Conservation (phyloP, 2,797 vertebrate species). For the Xerus rutilus region DNA sequence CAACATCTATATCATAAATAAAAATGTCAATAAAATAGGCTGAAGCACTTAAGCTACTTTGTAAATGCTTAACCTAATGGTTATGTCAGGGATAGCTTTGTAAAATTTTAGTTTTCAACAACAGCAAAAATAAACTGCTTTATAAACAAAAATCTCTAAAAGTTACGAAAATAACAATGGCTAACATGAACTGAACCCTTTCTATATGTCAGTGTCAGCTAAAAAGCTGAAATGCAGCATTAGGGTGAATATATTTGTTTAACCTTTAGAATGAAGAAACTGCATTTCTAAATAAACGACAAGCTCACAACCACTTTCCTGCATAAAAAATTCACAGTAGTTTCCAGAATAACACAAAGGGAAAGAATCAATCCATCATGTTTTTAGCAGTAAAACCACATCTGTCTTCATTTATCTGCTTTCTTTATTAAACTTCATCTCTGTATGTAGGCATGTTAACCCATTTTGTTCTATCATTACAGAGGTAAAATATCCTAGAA, state of each 20-base stretch:
- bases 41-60: conserved; percentile 54
- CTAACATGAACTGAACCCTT: background rate
- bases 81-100: background rate
- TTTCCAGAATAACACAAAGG: background rate
- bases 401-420: no score
- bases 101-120: conserved; percentile 38
- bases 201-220: background rate
- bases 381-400: conserved; percentile 28
- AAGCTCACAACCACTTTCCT: conserved; percentile 14
- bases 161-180: conserved; percentile 19
- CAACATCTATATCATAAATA: conserved; percentile 66
- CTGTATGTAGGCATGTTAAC: no score
- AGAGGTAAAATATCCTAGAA: no score
- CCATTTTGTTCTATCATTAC: no score
- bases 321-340: conserved; percentile 10
- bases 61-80: conserved; percentile 13
- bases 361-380: background rate
- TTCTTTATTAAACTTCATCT: no score
- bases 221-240: background rate
- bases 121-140: background rate
- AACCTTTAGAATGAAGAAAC: conserved; percentile 23
- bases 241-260: background rate
- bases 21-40: conserved; percentile 70
- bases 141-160: conserved; percentile 27
- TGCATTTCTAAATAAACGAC: background rate